These are phyloP conservation scores for Sesamia inferens DNA, from an alignment of 2,888 invertebrate species.

Conservation along the genomic window DNA sequence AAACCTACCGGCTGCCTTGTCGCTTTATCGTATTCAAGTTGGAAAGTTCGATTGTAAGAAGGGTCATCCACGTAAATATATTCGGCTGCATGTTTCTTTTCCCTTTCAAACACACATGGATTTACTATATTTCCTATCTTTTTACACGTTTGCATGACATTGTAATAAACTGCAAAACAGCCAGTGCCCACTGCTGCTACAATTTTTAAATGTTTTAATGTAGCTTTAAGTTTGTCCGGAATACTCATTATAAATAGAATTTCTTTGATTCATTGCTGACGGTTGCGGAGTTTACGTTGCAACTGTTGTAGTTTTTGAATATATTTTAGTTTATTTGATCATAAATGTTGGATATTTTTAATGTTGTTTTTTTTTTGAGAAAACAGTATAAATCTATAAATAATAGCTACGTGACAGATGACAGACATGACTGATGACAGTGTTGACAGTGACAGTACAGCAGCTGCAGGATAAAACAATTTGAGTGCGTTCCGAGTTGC, in stretches of 20 bases:
- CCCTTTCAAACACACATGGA: slow-evolving; percentile 80
- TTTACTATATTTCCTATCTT: slow-evolving; percentile 79
- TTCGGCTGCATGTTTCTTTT: slow-evolving; percentile 82
- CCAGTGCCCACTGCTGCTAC: slow-evolving; percentile 72
- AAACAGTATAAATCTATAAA: no score
- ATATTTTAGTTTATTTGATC: background rate
- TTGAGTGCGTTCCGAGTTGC: no score
- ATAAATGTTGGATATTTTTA: no score
- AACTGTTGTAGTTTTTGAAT: background rate
- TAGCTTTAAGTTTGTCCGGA: slow-evolving; percentile 76
- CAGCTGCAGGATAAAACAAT: no score
- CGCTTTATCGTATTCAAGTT: slow-evolving; percentile 75
- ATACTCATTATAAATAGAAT: slow-evolving; percentile 68
- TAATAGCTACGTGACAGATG: no score
- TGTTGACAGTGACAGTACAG: no score
- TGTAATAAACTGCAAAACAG: slow-evolving; percentile 75
- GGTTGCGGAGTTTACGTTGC: background rate
- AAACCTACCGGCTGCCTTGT: slow-evolving; percentile 77
- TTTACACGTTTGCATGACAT: slow-evolving; percentile 75
- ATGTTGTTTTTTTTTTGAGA: no score
- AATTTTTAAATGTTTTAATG: slow-evolving; percentile 76
- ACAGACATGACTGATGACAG: no score
- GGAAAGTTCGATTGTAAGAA: slow-evolving; percentile 74
- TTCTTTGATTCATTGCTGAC: slow-evolving; percentile 11
- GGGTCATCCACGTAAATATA: slow-evolving; percentile 88